Evolutionary conservation across 2,888 invertebrate species (phyloP).

Genomic region (Andrena bucephala): DNA sequence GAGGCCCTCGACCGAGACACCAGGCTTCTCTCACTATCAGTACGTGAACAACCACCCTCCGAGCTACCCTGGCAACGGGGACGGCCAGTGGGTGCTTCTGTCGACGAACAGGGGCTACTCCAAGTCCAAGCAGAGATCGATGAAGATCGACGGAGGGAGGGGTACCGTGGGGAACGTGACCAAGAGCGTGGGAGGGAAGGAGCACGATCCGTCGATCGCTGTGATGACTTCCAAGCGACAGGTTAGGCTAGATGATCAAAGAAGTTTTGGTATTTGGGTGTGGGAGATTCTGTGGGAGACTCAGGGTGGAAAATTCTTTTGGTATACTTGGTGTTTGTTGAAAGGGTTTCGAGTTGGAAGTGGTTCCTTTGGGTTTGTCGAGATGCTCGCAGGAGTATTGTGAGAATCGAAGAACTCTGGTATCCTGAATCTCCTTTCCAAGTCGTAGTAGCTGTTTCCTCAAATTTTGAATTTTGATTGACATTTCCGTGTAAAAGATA

Average conservation of each 20-base stretch:
- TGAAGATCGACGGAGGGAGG: constrained; percentile 79
- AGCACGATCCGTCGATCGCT: constrained; percentile 69
- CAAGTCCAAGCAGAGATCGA: constrained; percentile 83
- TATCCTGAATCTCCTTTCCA: too few species aligned
- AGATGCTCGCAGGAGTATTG: too few species aligned
- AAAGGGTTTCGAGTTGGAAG: neutral
- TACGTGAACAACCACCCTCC: constrained; percentile 85
- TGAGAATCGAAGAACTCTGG: too few species aligned
- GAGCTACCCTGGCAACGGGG: constrained; percentile 88
- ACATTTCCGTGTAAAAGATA: too few species aligned
- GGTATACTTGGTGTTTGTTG: neutral
- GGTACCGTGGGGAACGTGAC: constrained; percentile 57
- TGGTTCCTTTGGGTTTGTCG: too few species aligned
- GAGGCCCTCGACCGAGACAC: constrained; percentile 73
- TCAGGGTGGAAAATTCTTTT: neutral
- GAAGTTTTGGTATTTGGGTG: constrained; percentile 24
- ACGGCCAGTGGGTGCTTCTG: constrained; percentile 92
- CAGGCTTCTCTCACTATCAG: constrained; percentile 86
- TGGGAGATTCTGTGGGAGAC: neutral
- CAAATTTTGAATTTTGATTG: too few species aligned
- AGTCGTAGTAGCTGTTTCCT: too few species aligned
- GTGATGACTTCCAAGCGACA: constrained; percentile 83
- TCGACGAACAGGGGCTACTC: constrained; percentile 92
- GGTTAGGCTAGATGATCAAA: constrained; percentile 78
- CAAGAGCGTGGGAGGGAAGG: constrained; percentile 40